Evolutionary conservation across 1,140 invertebrate genomes (phyloP).

Genomic region (Radopholus similis): DNA sequence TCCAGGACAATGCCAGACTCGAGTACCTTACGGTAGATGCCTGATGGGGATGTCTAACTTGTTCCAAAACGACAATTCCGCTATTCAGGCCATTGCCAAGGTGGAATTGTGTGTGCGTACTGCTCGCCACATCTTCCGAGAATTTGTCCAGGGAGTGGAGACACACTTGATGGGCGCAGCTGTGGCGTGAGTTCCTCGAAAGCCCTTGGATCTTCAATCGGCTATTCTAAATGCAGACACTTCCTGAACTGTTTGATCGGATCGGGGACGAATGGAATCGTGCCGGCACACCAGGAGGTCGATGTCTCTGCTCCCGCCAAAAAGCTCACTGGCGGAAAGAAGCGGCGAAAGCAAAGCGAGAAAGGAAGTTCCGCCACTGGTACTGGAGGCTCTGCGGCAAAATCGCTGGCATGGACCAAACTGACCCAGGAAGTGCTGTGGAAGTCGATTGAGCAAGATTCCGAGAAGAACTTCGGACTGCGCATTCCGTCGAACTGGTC

Average conservation of each 20-base stretch:
- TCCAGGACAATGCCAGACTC: constrained; percentile 59
- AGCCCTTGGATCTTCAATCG: no score
- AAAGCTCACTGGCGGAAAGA: constrained; percentile 14
- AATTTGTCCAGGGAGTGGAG: constrained; percentile 22
- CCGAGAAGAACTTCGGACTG: constrained; percentile 13
- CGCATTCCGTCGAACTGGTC: constrained; percentile 14
- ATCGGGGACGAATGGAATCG: neutral
- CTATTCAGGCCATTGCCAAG: constrained; percentile 22
- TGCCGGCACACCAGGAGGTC: neutral
- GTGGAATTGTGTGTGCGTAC: constrained; percentile 21
- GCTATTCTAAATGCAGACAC: no score
- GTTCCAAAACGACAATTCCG: neutral
- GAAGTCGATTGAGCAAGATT: constrained; percentile 20
- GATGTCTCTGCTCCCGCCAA: constrained; percentile 10
- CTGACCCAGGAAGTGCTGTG: constrained; percentile 21
- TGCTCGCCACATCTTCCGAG: constrained; percentile 31
- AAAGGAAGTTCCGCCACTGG: neutral
- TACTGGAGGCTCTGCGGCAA: neutral
- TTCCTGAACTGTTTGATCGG: constrained; percentile 34
- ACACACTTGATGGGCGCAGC: constrained; percentile 14
- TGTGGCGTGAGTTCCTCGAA: no score
- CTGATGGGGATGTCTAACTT: neutral
- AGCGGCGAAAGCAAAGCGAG: constrained; percentile 22
- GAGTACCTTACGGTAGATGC: constrained; percentile 19
- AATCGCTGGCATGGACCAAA: constrained; percentile 20